phyloP scores from a whole-genome alignment of 2,797 vertebrate species.

The Ctenopoma multispine region DNA sequence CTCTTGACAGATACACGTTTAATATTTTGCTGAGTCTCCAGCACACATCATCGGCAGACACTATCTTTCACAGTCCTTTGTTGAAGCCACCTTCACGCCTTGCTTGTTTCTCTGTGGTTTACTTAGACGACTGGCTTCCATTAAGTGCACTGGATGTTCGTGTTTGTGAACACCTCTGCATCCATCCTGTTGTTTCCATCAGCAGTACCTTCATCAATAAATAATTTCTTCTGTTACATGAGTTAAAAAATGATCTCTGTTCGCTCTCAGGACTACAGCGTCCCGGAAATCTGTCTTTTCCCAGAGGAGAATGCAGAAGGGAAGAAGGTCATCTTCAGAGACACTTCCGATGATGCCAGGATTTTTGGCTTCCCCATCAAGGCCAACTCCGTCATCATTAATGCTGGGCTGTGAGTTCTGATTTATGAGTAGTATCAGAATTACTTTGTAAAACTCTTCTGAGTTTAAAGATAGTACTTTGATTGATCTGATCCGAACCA shows the following conservation, averaged over 20 bases:
- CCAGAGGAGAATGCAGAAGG: constrained; percentile 90
- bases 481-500: not conserved
- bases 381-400: constrained; percentile 91
- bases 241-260: constrained; percentile 3
- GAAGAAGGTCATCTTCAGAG: constrained; percentile 85
- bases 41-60: too few relatives aligned
- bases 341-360: constrained; percentile 87
- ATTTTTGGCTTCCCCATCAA: constrained; percentile 85
- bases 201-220: too few relatives aligned
- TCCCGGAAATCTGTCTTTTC: constrained; percentile 91
- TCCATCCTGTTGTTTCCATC: too few relatives aligned
- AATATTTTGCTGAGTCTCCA: too few relatives aligned
- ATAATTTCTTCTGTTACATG: not conserved
- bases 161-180: too few relatives aligned
- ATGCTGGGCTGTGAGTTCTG: constrained; percentile 91
- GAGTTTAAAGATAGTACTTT: not conserved
- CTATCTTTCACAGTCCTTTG: too few relatives aligned
- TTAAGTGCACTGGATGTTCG: too few relatives aligned
- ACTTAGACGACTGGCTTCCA: too few relatives aligned
- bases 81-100: too few relatives aligned
- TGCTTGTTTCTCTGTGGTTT: too few relatives aligned
- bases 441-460: not conserved
- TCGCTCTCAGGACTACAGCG: constrained; percentile 87
- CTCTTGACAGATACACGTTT: too few relatives aligned
- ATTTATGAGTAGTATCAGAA: not conserved